Conservation (phyloP, 2,113 vertebrate species). For the Equus przewalskii region DNA sequence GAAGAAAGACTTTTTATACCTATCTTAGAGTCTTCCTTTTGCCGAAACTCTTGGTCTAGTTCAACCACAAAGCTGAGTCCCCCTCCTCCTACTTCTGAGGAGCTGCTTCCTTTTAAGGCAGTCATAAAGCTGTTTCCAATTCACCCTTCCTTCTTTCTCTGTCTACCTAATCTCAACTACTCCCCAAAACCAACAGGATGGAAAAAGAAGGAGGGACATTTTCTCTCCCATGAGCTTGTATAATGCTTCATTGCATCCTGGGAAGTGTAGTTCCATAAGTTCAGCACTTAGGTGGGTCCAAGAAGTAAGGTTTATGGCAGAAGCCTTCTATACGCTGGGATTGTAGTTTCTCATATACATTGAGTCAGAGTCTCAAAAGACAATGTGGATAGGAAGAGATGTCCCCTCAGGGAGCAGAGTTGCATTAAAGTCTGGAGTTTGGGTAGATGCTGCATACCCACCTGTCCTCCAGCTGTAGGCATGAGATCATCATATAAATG, state of each 20-base stretch:
- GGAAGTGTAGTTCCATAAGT: background rate
- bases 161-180: background rate
- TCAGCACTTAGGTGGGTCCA: background rate
- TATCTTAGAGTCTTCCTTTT: background rate
- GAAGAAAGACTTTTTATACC: background rate
- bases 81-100: background rate
- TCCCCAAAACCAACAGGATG: background rate
- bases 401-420: background rate
- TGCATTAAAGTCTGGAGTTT: background rate
- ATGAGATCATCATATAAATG: background rate
- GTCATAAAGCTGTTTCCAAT: background rate
- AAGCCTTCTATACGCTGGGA: background rate
- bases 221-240: background rate
- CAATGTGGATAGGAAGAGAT: background rate
- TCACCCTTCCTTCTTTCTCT: background rate
- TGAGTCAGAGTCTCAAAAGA: background rate
- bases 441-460: background rate
- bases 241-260: background rate
- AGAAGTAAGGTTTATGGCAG: background rate
- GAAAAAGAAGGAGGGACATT: background rate
- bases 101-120: constrained; percentile 47
- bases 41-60: background rate
- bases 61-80: background rate
- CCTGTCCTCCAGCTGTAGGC: background rate
- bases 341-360: background rate